Evolutionary conservation across 2,888 invertebrate species (phyloP).

Genomic region (Drosophila macrospina): DNA sequence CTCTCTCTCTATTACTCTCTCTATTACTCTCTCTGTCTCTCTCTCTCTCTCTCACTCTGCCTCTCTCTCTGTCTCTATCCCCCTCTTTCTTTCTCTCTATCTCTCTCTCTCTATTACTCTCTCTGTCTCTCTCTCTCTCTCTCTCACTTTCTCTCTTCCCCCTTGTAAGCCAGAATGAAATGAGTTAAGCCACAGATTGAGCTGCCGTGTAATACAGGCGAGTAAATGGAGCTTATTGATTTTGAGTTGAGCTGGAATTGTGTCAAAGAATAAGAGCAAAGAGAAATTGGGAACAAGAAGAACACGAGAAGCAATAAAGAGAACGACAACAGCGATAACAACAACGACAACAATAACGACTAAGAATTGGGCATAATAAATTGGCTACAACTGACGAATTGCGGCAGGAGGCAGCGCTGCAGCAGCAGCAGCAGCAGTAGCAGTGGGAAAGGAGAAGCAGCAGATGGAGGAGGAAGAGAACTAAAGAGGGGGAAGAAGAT

Average conservation of each 20-base stretch:
- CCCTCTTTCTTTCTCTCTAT: no score
- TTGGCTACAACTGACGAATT: slow-evolving; percentile 75
- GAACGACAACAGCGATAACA: slow-evolving; percentile 29
- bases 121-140: no score
- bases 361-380: slow-evolving; percentile 72
- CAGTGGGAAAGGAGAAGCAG: not conserved
- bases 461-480: not conserved
- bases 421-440: not conserved
- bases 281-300: slow-evolving; percentile 1
- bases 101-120: no score
- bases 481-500: slow-evolving; percentile 11
- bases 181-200: slow-evolving; percentile 4
- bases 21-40: no score
- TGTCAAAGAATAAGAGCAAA: slow-evolving; percentile 23
- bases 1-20: no score
- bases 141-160: not conserved
- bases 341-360: slow-evolving; percentile 29
- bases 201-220: not conserved
- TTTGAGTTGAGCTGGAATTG: slow-evolving; percentile 31
- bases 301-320: slow-evolving; percentile 42
- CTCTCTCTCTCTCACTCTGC: no score
- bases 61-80: no score
- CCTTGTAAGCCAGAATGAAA: not conserved
- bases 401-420: slow-evolving; percentile 30
- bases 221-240: slow-evolving; percentile 40